Conservation (phyloP, 2,888 invertebrate genomes). For the Nephrotoma flavescens region DNA sequence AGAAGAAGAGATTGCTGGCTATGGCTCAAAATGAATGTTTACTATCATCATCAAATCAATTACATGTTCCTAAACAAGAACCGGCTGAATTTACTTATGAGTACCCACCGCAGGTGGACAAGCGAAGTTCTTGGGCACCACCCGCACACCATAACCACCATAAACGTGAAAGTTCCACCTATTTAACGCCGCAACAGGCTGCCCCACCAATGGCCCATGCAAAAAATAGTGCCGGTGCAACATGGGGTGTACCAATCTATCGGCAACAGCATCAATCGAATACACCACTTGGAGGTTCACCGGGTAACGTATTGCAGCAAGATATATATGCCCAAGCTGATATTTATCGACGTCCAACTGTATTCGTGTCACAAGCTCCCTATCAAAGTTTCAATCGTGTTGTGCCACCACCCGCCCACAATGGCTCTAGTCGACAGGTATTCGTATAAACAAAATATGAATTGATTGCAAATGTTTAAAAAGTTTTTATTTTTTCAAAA, state of each 20-base stretch:
- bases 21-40: slow-evolving; percentile 69
- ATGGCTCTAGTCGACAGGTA: slow-evolving; percentile 33
- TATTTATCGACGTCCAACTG: slow-evolving; percentile 49
- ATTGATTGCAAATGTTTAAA: slow-evolving; percentile 3
- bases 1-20: slow-evolving; percentile 77
- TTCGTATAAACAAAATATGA: slow-evolving; percentile 9
- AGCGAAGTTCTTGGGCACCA: slow-evolving; percentile 34
- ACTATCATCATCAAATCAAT: slow-evolving; percentile 32
- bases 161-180: slow-evolving; percentile 29
- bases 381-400: slow-evolving; percentile 30
- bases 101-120: slow-evolving; percentile 24
- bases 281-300: slow-evolving; percentile 32
- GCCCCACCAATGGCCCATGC: slow-evolving; percentile 32
- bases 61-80: slow-evolving; percentile 32
- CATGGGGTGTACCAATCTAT: slow-evolving; percentile 31
- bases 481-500: slow-evolving; percentile 5
- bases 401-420: slow-evolving; percentile 32
- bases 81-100: slow-evolving; percentile 29
- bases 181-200: slow-evolving; percentile 15
- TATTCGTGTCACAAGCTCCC: slow-evolving; percentile 46
- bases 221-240: slow-evolving; percentile 26
- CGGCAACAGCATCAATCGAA: slow-evolving; percentile 39
- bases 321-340: slow-evolving; percentile 35
- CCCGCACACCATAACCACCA: slow-evolving; percentile 31
- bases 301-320: slow-evolving; percentile 28